These are phyloP conservation scores for Megaceryle maxima DNA, from an alignment of 2,113 vertebrate genomes.

Conservation along the genomic window DNA sequence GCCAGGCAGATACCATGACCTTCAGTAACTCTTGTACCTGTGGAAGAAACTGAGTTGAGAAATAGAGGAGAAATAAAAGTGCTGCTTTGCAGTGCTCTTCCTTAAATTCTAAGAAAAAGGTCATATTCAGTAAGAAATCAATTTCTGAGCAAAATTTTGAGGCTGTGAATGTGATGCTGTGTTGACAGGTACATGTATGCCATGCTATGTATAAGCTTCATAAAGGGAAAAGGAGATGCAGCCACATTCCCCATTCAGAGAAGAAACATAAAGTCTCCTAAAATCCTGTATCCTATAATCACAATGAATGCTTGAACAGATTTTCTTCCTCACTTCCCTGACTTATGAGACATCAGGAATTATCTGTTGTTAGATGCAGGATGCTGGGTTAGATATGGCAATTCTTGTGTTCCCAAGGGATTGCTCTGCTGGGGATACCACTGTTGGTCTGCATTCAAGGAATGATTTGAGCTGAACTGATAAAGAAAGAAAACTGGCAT, in stretches of 20 bases:
- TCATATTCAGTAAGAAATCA: neutral
- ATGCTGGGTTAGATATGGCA: slow-evolving; percentile 5
- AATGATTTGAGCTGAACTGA: slow-evolving; percentile 65
- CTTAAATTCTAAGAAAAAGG: neutral
- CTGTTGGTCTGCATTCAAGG: slow-evolving; percentile 63
- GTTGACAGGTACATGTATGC: neutral
- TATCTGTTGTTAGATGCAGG: neutral
- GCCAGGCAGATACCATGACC: neutral
- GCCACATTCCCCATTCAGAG: neutral
- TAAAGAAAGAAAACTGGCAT: slow-evolving; percentile 69
- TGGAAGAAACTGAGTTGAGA: neutral
- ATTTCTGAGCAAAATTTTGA: neutral
- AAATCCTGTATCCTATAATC: neutral
- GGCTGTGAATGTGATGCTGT: neutral
- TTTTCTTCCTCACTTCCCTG: neutral
- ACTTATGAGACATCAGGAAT: neutral
- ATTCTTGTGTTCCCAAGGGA: neutral
- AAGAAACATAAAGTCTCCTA: neutral
- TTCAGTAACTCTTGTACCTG: neutral
- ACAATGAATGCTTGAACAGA: neutral
- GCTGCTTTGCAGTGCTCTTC: neutral
- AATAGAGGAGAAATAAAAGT: neutral
- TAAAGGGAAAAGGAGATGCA: neutral
- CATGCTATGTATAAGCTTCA: neutral
- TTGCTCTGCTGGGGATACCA: slow-evolving; percentile 8